Evolutionary conservation across 1,140 invertebrate species (phyloP), one percentile per base, ranked within the genome.

Genomic region (Drosophila sucinea): DNA sequence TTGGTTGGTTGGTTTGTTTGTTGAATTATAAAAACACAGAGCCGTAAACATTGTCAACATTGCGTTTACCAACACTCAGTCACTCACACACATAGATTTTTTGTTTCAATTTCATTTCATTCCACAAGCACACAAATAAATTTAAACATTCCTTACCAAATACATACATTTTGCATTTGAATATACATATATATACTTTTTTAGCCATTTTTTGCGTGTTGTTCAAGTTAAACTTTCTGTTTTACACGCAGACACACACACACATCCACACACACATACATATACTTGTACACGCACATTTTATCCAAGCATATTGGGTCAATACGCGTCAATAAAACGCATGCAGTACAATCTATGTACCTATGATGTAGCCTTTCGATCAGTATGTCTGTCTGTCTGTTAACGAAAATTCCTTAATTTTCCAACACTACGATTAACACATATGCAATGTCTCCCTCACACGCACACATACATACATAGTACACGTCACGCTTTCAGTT

Each of bases 1-100:
- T 75, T 79, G 64, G 72, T 75, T 80, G 40, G 38, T 74, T 70
- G 62, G 41, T 79, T 71, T 65, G 66, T 77, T 77, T 70, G 66
- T 62, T 72, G 58, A 60, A 63, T 57, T 71, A 55, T 60, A 66
- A 62, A 61, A 44, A 69, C 62, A 66, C 63, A 61, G 40, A 67
- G 67, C 67, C 67, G 66, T 70, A 73, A 58, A 67, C 35, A 67
- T 68, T 69, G 60, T 76, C 74, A 69, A 69, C 65, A 57, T 69
- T 61, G 23, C 38, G 54, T 55, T 55, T 41, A 47, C 5, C 17
- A 23, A 47, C 44, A 30, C 3, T 1, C 30, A 58, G 4, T 25
- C 57, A 25, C 17, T 5, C 11, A 38, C 2, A 51, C 6, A 27
- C 8, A 27, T 10, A 10, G 2, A 27, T 7, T 25, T 23, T 47